Percentiles rank a stretch among this genome's conserved stretches.
phyloP scores from a whole-genome alignment of 2,888 invertebrate species.

The Cordilura impudica region DNA sequence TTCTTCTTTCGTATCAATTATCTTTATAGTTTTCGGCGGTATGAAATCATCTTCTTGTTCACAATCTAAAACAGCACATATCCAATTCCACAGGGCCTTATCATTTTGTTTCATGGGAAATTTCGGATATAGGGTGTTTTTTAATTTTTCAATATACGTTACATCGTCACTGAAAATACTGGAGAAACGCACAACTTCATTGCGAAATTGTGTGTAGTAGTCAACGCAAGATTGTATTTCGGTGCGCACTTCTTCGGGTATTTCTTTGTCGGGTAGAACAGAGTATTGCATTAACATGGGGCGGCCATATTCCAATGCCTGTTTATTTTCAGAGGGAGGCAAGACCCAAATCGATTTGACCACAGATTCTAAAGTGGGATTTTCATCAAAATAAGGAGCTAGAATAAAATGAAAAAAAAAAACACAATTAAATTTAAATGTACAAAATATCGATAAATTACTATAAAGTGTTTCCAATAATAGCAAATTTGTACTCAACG shows the following conservation, averaged over 20 bases:
- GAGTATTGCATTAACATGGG: constrained; percentile 94
- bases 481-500: too few relatives aligned
- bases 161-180: constrained; percentile 80
- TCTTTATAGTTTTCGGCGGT: constrained; percentile 76
- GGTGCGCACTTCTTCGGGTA: constrained; percentile 88
- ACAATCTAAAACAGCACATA: constrained; percentile 86
- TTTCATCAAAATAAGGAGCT: constrained; percentile 92
- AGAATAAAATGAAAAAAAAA: constrained; percentile 70
- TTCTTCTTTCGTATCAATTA: constrained; percentile 71
- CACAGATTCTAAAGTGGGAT: constrained; percentile 88
- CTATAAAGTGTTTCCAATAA: too few relatives aligned
- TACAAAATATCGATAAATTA: too few relatives aligned
- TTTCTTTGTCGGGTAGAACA: constrained; percentile 87
- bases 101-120: constrained; percentile 89
- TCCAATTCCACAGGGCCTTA: constrained; percentile 87
- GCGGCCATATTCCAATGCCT: constrained; percentile 91
- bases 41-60: constrained; percentile 86
- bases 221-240: constrained; percentile 92
- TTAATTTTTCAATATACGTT: constrained; percentile 90
- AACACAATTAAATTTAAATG: not conserved
- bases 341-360: constrained; percentile 95
- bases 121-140: constrained; percentile 88
- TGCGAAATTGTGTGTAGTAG: constrained; percentile 85
- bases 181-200: constrained; percentile 83
- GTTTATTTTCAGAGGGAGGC: constrained; percentile 95